Evolutionary conservation across 2,888 invertebrate genomes (phyloP).

Genomic region (Crocallis elinguaria): DNA sequence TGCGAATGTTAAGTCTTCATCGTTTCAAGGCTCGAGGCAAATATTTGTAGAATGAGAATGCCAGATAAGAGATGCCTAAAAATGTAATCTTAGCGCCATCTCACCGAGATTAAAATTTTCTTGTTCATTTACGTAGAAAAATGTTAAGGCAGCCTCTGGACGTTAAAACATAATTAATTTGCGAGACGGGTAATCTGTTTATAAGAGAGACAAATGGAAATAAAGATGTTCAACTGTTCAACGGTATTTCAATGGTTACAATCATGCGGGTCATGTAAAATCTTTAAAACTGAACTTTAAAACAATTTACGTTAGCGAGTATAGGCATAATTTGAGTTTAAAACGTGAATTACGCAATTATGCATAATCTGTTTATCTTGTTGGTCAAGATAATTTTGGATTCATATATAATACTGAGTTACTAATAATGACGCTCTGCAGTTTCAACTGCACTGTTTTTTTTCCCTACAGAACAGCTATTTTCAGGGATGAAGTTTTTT

Average conservation of each 20-base stretch:
- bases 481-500: too few relatives aligned
- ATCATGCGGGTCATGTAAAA: background rate
- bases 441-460: too few relatives aligned
- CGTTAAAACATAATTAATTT: slow-evolving; percentile 18
- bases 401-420: too few relatives aligned
- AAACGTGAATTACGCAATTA: too few relatives aligned
- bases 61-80: slow-evolving; percentile 57
- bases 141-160: slow-evolving; percentile 9
- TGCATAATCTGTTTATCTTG: too few relatives aligned
- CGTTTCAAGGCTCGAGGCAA: slow-evolving; percentile 45
- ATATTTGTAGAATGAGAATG: slow-evolving; percentile 58
- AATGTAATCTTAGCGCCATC: slow-evolving; percentile 60
- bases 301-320: background rate
- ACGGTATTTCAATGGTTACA: slow-evolving; percentile 1
- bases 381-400: too few relatives aligned
- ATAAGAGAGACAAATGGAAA: slow-evolving; percentile 1
- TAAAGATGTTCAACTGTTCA: slow-evolving; percentile 1
- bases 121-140: slow-evolving; percentile 36
- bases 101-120: slow-evolving; percentile 57
- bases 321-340: background rate
- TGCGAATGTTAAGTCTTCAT: too few relatives aligned
- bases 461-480: too few relatives aligned
- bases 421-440: too few relatives aligned
- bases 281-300: background rate
- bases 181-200: slow-evolving; percentile 8